Conservation (phyloP, 1,140 invertebrate genomes). For the Magallana angulata region DNA sequence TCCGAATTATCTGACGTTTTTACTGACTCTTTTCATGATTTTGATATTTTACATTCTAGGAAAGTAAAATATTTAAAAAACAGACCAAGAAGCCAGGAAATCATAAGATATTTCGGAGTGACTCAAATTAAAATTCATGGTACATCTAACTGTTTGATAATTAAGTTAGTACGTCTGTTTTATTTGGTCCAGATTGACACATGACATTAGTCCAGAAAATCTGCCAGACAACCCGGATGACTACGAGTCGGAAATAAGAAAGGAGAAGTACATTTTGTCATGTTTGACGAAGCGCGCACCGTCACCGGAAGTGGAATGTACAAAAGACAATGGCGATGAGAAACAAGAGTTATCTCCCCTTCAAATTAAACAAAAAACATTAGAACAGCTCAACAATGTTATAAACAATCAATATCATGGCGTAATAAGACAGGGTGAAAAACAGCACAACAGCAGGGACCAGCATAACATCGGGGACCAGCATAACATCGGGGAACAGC, state of each 20-base stretch:
- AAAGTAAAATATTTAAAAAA: too few relatives aligned
- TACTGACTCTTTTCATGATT: too few relatives aligned
- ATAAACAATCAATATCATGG: conserved; percentile 54
- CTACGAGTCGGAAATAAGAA: conserved; percentile 36
- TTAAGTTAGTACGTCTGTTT: not conserved
- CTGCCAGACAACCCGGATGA: conserved; percentile 56
- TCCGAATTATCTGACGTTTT: too few relatives aligned
- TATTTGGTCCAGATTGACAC: conserved; percentile 53
- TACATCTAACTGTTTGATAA: too few relatives aligned
- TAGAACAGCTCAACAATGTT: conserved; percentile 57
- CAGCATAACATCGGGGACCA: not conserved
- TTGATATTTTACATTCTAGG: too few relatives aligned
- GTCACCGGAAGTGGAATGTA: conserved; percentile 32
- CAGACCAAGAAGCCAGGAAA: too few relatives aligned
- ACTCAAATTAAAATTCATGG: too few relatives aligned
- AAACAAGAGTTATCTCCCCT: conserved; percentile 43
- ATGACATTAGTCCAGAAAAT: conserved; percentile 65
- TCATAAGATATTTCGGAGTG: too few relatives aligned
- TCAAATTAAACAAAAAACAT: conserved; percentile 51
- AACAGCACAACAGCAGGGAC: not conserved
- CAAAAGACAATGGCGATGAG: conserved; percentile 43
- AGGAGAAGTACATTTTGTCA: conserved; percentile 59
- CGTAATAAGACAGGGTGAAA: not conserved
- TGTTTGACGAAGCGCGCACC: conserved; percentile 55
- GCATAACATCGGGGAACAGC: too few relatives aligned